A percentile compares a stretch with the other conserved stretches of the same genome.
phyloP scores from a whole-genome alignment of 2,113 vertebrate genomes.

The Gavia stellata region DNA sequence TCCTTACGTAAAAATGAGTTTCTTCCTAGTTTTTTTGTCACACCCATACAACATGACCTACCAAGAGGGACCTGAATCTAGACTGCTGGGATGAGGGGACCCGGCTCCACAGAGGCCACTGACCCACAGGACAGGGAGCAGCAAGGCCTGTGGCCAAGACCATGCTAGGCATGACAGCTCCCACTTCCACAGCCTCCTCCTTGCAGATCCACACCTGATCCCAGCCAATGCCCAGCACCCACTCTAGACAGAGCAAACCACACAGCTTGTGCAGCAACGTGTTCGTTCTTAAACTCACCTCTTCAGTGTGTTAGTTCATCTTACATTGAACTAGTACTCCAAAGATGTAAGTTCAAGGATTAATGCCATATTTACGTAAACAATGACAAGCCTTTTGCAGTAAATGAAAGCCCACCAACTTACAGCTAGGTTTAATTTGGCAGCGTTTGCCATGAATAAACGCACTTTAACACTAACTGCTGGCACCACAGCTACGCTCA shows the following conservation, averaged over 20 bases:
- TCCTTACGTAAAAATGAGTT: not conserved
- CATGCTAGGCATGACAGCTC: accelerated
- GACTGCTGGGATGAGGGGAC: not conserved
- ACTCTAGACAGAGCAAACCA: not conserved
- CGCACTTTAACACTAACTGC: not conserved
- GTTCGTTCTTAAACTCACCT: not conserved
- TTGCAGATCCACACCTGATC: not conserved
- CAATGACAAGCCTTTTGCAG: not conserved
- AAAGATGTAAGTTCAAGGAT: not conserved
- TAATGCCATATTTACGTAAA: not conserved
- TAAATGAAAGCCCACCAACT: not conserved
- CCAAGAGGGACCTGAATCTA: not conserved
- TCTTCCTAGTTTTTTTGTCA: not conserved
- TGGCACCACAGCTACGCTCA: not conserved
- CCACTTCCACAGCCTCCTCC: not conserved
- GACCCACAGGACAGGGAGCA: not conserved
- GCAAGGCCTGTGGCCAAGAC: not conserved
- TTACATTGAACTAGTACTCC: not conserved
- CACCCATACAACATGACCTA: not conserved
- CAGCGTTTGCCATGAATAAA: not conserved
- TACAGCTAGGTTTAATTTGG: not conserved
- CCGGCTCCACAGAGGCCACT: not conserved
- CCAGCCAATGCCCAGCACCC: not conserved
- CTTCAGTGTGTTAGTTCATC: not conserved
- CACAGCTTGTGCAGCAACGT: not conserved